Percentiles rank a stretch among this genome's conserved stretches.
phyloP scores from a whole-genome alignment of 2,113 vertebrate species.

The Crotalus helleri region DNA sequence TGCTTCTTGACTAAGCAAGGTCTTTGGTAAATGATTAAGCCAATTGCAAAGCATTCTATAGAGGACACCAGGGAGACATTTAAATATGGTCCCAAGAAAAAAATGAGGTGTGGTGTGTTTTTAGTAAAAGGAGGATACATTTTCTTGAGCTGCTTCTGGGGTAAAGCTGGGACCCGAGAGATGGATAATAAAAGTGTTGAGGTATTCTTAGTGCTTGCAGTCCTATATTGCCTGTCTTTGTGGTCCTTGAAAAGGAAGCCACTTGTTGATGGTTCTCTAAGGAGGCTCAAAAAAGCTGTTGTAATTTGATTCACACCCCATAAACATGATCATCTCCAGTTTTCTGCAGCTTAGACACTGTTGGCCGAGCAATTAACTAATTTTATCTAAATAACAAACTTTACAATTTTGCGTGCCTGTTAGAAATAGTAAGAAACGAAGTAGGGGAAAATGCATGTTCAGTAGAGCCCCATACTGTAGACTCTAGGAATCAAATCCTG shows the following conservation, averaged over 20 bases:
- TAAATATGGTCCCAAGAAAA: not conserved
- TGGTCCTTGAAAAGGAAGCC: not conserved
- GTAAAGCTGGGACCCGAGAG: not conserved
- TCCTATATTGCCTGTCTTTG: not conserved
- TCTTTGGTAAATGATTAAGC: constrained; percentile 64
- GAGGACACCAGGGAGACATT: not conserved
- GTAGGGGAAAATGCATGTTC: constrained; percentile 2
- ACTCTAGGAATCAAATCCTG: not conserved
- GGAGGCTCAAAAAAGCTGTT: not conserved
- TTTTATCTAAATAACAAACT: not conserved
- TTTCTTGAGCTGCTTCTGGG: not conserved
- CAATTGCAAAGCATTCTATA: constrained; percentile 24
- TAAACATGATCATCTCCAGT: not conserved
- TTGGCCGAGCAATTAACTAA: not conserved
- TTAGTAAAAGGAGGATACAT: not conserved
- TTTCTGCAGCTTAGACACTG: not conserved
- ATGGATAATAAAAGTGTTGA: not conserved
- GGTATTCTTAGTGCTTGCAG: constrained; percentile 1
- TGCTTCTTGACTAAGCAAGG: constrained; percentile 65
- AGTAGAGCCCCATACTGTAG: constrained; percentile 50
- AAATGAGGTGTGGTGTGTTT: not conserved
- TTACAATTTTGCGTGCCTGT: not conserved
- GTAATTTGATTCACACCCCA: not conserved
- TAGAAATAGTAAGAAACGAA: not conserved
- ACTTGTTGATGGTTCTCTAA: not conserved